Evolutionary conservation across 1,140 invertebrate genomes (phyloP), one percentile per base, ranked within the genome.

Genomic region (Probaryconus sp.): DNA sequence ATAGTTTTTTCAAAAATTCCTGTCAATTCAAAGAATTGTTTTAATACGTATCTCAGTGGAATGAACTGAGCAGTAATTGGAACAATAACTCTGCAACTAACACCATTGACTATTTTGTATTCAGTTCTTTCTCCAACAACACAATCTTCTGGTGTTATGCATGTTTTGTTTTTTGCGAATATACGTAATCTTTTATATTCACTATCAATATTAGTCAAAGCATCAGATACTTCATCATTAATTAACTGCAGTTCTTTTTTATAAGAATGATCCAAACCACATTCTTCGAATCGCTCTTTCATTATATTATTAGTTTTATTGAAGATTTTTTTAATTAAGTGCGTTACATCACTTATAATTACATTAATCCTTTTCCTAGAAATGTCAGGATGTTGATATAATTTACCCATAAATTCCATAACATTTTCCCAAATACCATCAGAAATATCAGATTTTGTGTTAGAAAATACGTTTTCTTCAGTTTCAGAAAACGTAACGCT

Each of bases 331-430:
- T 31, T 3, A 3, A 50, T 9, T 20, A 33, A 50, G 18, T 26
- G 13, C 2, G 45, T 33, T 18, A 50, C 45, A 18, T 20, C 6
- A 7, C n/a, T 6, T 3, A 43, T 9, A 24, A 26, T 24, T 3
- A 10, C 14, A 30, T 17, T 18, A 18, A 33, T 11, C 35, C 16
- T 33, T 33, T 31, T 50, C 35, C 45, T 50, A 4, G 14, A 11
- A 10, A 50, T 50, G 9, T 33, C 14, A 6, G 14, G 17, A 18
- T 33, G n/a, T 14, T 35, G 6, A 33, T 33, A 50, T 6, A 50
- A 50, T 20, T 33, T 11, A 33, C 43, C 13, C 5, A 30, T 20
- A 50, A 50, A 50, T 50, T 11, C 0, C 45, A 33, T 33, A 17
- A 50, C 6, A 10, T 50, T 14, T 50, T 31, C 30, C 6, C 1